Percentiles rank a stretch among this genome's conserved stretches.
Evolutionary conservation across 2,797 vertebrate genomes (phyloP).

Genomic region (Ptychadena robeensis): DNA sequence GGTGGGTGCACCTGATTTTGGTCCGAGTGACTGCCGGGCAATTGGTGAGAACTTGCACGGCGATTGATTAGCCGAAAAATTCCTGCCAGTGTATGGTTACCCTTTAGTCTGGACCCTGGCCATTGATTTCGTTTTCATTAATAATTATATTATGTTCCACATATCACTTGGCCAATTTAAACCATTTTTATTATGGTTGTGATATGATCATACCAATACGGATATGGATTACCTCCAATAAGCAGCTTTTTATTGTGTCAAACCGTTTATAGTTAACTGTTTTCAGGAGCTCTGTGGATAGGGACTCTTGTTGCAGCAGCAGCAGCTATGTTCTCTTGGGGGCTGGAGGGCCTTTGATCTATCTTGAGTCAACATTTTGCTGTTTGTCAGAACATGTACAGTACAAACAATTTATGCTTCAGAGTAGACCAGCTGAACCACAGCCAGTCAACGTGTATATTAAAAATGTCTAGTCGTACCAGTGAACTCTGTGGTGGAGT

Average conservation of each 20-base stretch:
- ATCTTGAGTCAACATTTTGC: slow-evolving; percentile 50
- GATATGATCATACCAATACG: background rate
- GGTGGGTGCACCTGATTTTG: too few species aligned
- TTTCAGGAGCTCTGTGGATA: slow-evolving; percentile 46
- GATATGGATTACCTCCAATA: slow-evolving; percentile 25
- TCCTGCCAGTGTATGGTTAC: too few species aligned
- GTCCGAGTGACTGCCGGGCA: too few species aligned
- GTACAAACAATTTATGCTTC: background rate
- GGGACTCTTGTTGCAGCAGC: slow-evolving; percentile 36
- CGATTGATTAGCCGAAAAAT: too few species aligned
- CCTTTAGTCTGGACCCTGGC: too few species aligned
- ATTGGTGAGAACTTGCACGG: too few species aligned
- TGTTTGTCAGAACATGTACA: slow-evolving; percentile 52
- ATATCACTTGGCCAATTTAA: too few species aligned
- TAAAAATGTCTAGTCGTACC: slow-evolving; percentile 20
- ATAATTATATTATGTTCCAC: too few species aligned
- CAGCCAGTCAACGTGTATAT: slow-evolving; percentile 43
- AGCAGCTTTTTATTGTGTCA: slow-evolving; percentile 26
- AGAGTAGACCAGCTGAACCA: slow-evolving; percentile 33
- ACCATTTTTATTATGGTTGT: background rate
- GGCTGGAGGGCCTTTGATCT: slow-evolving; percentile 43
- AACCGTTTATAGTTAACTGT: slow-evolving; percentile 38
- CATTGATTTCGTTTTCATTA: too few species aligned
- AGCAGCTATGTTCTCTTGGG: slow-evolving; percentile 32
- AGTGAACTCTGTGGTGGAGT: slow-evolving; percentile 1